These are phyloP conservation scores for Calliopsis andreniformis DNA, from an alignment of 1,140 invertebrate genomes.

Conservation along the genomic window DNA sequence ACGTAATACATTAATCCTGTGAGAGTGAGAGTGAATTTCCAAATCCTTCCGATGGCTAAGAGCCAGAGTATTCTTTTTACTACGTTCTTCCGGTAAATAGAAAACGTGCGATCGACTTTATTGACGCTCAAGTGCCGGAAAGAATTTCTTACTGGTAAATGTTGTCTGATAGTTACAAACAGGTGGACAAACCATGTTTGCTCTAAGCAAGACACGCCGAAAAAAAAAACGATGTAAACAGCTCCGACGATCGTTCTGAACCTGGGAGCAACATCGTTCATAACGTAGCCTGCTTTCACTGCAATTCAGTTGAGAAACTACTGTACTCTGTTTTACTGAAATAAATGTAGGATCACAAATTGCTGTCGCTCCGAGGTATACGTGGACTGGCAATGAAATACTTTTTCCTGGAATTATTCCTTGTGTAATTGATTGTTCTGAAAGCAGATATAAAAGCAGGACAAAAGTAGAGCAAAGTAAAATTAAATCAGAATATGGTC, in stretches of 20 bases:
- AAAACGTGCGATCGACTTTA: not conserved
- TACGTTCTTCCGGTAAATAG: slow-evolving; percentile 5
- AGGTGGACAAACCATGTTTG: not conserved
- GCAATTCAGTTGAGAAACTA: slow-evolving; percentile 33
- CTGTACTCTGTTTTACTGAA: not conserved
- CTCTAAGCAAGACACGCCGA: not conserved
- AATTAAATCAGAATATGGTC: too few relatives aligned
- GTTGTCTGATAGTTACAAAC: not conserved
- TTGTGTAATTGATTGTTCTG: not conserved
- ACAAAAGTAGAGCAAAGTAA: too few relatives aligned
- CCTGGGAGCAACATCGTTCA: not conserved
- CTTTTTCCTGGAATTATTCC: not conserved
- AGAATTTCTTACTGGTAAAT: not conserved
- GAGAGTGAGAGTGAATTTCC: slow-evolving; percentile 21
- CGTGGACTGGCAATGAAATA: not conserved
- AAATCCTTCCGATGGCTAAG: not conserved
- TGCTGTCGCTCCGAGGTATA: not conserved
- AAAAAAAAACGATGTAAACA: not conserved
- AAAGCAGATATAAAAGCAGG: not conserved
- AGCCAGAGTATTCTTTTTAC: not conserved
- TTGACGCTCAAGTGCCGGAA: not conserved
- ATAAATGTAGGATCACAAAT: slow-evolving; percentile 5
- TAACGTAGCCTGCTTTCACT: slow-evolving; percentile 33
- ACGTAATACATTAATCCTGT: not conserved
- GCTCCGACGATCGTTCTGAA: slow-evolving; percentile 1